Percentiles rank a stretch among this genome's conserved stretches.
Conservation (phyloP, 1,140 invertebrate species). For the Zaprionus tsacasi region DNA sequence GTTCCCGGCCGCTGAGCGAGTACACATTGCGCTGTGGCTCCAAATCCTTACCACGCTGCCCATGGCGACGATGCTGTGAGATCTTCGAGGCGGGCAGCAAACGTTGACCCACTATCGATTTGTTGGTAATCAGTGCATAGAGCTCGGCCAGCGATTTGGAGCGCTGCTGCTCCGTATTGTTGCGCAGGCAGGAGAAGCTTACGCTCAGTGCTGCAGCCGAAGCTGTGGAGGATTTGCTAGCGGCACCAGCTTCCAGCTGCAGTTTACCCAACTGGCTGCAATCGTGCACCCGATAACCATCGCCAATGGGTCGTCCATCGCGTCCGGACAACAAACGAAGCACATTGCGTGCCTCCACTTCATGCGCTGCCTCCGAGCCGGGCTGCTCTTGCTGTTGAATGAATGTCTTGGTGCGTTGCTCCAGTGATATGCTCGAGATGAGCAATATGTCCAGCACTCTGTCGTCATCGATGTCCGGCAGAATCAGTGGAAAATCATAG, state of each 20-base stretch:
- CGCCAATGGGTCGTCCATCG: constrained; percentile 84
- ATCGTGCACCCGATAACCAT: constrained; percentile 85
- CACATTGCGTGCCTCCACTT: constrained; percentile 85
- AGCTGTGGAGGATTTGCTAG: constrained; percentile 59
- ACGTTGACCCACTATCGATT: constrained; percentile 64
- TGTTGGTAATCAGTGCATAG: constrained; percentile 84
- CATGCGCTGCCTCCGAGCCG: background rate
- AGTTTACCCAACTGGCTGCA: constrained; percentile 85
- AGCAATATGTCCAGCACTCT: constrained; percentile 88
- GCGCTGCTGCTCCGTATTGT: constrained; percentile 71
- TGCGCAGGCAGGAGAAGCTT: constrained; percentile 85
- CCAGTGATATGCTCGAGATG: constrained; percentile 83
- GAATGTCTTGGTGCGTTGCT: constrained; percentile 66
- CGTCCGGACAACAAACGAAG: constrained; percentile 88
- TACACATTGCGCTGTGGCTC: constrained; percentile 86
- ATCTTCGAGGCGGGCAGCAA: constrained; percentile 58
- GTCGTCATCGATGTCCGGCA: constrained; percentile 90
- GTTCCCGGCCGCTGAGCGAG: constrained; percentile 85
- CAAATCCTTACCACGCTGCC: constrained; percentile 85
- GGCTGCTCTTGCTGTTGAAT: constrained; percentile 54
- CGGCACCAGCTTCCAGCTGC: constrained; percentile 67
- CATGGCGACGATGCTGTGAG: constrained; percentile 83
- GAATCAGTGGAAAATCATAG: constrained; percentile 88
- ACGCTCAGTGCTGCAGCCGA: constrained; percentile 30
- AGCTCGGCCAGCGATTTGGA: constrained; percentile 82